Conservation (phyloP, 2,888 invertebrate species). For the Pseudococcus jackbeardsleyi region DNA sequence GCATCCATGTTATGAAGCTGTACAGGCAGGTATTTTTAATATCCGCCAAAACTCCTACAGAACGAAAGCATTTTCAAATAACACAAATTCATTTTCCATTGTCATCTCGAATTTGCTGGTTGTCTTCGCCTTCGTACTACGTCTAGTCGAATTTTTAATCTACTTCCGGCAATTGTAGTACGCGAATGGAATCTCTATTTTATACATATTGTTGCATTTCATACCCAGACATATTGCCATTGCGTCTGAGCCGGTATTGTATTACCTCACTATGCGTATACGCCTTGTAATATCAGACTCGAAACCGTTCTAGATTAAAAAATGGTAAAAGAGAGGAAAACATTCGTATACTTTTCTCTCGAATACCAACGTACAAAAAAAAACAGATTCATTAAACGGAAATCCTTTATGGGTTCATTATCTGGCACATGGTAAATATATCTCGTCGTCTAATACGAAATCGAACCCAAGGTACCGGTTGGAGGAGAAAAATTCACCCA, state of each 20-base stretch:
- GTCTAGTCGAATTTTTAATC: constrained; percentile 4
- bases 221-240: neutral
- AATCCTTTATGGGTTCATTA: constrained; percentile 42
- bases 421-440: constrained; percentile 18
- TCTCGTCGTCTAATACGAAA: neutral
- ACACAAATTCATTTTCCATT: constrained; percentile 29
- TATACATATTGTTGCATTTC: too few relatives aligned
- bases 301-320: constrained; percentile 17
- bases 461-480: neutral
- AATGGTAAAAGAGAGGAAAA: neutral
- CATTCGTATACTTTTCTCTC: neutral
- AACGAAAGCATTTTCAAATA: neutral
- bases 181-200: neutral
- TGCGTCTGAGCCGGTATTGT: neutral
- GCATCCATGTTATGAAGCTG: too few relatives aligned
- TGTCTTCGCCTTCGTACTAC: neutral
- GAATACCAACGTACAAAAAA: neutral
- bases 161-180: constrained; percentile 30
- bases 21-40: constrained; percentile 8
- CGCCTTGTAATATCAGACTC: neutral
- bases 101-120: neutral
- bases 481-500: neutral
- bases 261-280: neutral
- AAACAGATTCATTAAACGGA: constrained; percentile 33
- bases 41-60: neutral